A percentile compares a stretch with the other conserved stretches of the same genome.
phyloP scores from a whole-genome alignment of 2,113 vertebrate genomes.

The Penelope pileata region DNA sequence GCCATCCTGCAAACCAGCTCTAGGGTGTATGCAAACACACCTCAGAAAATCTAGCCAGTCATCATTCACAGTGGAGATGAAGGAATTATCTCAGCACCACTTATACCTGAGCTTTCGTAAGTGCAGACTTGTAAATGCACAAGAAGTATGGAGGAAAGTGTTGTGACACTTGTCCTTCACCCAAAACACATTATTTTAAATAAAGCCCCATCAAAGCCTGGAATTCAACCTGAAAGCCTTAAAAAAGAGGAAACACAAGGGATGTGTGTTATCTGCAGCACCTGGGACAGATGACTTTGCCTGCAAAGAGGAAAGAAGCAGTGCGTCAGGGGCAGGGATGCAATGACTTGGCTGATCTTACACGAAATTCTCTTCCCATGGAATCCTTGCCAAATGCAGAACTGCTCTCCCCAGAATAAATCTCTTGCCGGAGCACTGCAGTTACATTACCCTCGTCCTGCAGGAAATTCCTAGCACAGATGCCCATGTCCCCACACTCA shows the following conservation, averaged over 20 bases:
- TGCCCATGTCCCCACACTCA: background rate
- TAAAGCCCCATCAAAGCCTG: background rate
- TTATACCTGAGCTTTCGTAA: background rate
- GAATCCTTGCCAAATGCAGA: background rate
- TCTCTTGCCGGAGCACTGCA: background rate
- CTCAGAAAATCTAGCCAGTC: background rate
- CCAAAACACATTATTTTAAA: background rate
- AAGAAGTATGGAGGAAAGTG: background rate
- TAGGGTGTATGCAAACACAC: rapidly evolving
- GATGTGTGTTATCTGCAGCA: background rate
- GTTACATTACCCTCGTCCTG: background rate
- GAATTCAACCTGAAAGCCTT: background rate
- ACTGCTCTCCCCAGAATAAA: background rate
- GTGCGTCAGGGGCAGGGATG: rapidly evolving
- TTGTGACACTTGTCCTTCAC: rapidly evolving
- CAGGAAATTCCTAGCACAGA: background rate
- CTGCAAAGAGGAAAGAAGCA: background rate
- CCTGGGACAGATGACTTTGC: background rate
- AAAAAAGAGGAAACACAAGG: background rate
- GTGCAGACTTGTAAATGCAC: rapidly evolving
- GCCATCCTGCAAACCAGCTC: background rate
- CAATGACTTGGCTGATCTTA: background rate
- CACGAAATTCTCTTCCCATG: background rate
- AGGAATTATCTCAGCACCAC: background rate
- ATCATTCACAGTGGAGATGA: background rate